Percentiles rank a stretch among this genome's conserved stretches.
These are phyloP conservation scores for Tetragonula clypearis DNA, from an alignment of 1,140 invertebrate genomes.

Conservation along the genomic window DNA sequence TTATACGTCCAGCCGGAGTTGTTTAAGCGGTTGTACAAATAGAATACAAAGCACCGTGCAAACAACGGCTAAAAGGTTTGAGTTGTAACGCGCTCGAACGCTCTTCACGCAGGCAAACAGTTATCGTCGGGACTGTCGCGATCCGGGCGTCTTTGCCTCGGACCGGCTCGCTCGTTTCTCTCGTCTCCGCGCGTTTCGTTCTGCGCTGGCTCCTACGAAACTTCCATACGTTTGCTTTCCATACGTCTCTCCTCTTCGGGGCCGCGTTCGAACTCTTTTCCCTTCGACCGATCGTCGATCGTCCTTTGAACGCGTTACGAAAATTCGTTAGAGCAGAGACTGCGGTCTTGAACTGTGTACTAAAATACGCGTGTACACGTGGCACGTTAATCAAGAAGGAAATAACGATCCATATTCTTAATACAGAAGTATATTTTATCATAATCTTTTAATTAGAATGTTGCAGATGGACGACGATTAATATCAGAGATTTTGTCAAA, in stretches of 20 bases:
- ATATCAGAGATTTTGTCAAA: too few relatives aligned
- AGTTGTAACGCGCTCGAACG: constrained; percentile 79
- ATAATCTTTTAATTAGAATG: too few relatives aligned
- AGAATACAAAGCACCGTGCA: constrained; percentile 77
- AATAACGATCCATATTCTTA: too few relatives aligned
- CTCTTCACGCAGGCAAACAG: constrained; percentile 76
- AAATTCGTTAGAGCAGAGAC: background rate
- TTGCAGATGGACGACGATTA: too few relatives aligned
- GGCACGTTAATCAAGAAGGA: too few relatives aligned
- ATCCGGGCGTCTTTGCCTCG: constrained; percentile 53
- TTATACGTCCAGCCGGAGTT: constrained; percentile 66
- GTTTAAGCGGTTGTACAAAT: constrained; percentile 81
- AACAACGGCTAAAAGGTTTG: constrained; percentile 81
- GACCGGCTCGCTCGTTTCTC: background rate
- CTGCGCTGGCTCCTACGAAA: background rate
- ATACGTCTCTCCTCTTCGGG: too few relatives aligned
- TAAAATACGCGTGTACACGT: too few relatives aligned
- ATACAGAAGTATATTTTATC: too few relatives aligned
- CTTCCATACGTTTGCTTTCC: background rate
- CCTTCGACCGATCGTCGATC: background rate
- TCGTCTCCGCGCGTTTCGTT: background rate
- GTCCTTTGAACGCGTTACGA: background rate
- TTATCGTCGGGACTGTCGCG: constrained; percentile 70
- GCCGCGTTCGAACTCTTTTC: background rate
- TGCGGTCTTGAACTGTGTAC: background rate